Evolutionary conservation across 2,797 vertebrate genomes (phyloP).

Genomic region (Diplodus sargus): DNA sequence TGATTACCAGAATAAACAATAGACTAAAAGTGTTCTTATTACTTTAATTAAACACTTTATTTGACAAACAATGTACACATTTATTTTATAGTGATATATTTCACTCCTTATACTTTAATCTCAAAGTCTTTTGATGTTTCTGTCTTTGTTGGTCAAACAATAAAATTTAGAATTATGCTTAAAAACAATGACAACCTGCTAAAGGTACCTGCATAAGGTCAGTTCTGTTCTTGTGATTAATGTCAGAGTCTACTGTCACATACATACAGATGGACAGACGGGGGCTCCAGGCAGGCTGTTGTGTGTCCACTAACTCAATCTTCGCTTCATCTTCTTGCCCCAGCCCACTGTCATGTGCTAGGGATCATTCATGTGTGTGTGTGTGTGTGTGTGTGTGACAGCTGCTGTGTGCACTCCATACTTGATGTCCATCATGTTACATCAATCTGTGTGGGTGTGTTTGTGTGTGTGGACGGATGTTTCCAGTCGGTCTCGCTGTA

Average conservation of each 20-base stretch:
- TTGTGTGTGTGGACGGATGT: background rate
- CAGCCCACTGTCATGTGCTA: constrained; percentile 28
- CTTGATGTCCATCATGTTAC: background rate
- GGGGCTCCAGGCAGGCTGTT: constrained; percentile 18
- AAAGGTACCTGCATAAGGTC: background rate
- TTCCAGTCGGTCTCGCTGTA: too few relatives aligned
- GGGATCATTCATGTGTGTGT: background rate
- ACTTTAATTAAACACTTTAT: too few relatives aligned
- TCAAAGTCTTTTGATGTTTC: background rate
- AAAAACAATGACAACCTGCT: background rate
- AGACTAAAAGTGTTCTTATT: background rate
- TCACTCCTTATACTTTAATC: too few relatives aligned
- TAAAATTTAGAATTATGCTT: background rate
- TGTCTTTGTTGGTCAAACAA: background rate
- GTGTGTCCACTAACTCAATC: constrained; percentile 34
- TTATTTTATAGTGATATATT: background rate
- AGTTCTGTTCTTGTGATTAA: constrained; percentile 7
- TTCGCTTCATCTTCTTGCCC: constrained; percentile 39
- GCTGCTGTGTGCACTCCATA: background rate
- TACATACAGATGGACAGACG: constrained; percentile 46
- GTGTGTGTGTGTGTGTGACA: too few relatives aligned
- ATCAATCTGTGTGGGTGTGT: background rate
- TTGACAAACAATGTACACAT: too few relatives aligned
- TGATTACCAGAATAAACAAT: background rate
- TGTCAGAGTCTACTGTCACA: background rate